Evolutionary conservation across 2,113 vertebrate genomes (phyloP).

Genomic region (Anolis sagrei): DNA sequence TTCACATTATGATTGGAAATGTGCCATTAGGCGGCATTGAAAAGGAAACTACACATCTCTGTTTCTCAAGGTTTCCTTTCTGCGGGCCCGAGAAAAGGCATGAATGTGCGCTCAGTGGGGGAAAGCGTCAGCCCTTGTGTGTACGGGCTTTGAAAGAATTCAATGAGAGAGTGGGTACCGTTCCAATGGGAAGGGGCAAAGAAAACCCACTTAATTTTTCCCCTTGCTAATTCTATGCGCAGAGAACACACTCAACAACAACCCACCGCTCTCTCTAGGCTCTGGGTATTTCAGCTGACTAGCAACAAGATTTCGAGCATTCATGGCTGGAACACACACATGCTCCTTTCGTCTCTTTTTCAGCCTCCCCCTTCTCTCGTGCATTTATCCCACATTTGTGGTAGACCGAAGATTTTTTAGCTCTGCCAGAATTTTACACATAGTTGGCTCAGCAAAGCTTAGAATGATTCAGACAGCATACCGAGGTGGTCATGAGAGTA

Average conservation of each 20-base stretch:
- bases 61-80: constrained; percentile 22
- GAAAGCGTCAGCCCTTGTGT: constrained; percentile 26
- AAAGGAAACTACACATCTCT: constrained; percentile 22
- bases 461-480: not conserved
- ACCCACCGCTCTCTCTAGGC: not conserved
- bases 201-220: not conserved
- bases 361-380: too few species aligned
- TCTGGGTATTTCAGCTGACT: not conserved
- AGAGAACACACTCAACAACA: not conserved
- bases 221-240: too few species aligned
- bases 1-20: constrained; percentile 24
- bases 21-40: constrained; percentile 31
- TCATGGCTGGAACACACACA: constrained; percentile 14
- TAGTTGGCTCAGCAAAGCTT: not conserved
- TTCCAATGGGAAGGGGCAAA: too few species aligned
- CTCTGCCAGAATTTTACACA: not conserved
- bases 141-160: constrained; percentile 16
- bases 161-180: too few species aligned
- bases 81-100: not conserved
- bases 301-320: not conserved
- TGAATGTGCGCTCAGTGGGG: not conserved
- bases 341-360: not conserved
- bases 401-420: not conserved
- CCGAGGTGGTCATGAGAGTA: too few species aligned
- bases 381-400: not conserved